A percentile compares a stretch with the other conserved stretches of the same genome.
Conservation (phyloP, 2,113 vertebrate genomes). For the Brachyhypopomus occidentalis region DNA sequence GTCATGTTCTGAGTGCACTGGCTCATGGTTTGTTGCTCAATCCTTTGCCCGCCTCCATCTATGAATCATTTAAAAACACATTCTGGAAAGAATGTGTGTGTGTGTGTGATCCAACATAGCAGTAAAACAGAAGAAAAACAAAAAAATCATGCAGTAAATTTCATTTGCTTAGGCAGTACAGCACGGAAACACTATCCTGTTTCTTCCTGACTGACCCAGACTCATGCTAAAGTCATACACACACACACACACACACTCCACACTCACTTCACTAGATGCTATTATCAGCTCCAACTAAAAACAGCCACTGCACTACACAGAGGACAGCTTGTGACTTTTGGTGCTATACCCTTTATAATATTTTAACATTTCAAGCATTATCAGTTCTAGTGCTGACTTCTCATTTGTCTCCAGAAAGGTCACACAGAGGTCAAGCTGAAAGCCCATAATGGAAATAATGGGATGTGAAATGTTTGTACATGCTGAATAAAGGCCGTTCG, state of each 20-base stretch:
- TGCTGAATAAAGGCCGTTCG: not conserved
- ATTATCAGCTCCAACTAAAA: not conserved
- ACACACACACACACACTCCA: no score
- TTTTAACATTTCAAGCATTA: no score
- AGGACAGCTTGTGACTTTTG: not conserved
- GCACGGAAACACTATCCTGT: not conserved
- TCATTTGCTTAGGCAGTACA: not conserved
- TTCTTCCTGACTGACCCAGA: not conserved
- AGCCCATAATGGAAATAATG: not conserved
- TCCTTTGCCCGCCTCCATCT: no score
- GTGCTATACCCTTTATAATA: not conserved
- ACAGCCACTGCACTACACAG: not conserved
- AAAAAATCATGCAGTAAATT: not conserved
- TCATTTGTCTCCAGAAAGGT: not conserved
- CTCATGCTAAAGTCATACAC: not conserved
- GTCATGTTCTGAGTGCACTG: not conserved
- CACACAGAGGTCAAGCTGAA: not conserved
- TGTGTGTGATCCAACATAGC: conserved; percentile 20
- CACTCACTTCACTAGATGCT: no score
- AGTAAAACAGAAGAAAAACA: not conserved
- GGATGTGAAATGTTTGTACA: not conserved
- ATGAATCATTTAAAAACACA: no score
- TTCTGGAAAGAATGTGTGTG: not conserved
- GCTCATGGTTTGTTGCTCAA: no score
- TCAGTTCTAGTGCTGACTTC: no score